Conservation (phyloP, 1,140 invertebrate species). For the Drosophila equinoxialis region DNA sequence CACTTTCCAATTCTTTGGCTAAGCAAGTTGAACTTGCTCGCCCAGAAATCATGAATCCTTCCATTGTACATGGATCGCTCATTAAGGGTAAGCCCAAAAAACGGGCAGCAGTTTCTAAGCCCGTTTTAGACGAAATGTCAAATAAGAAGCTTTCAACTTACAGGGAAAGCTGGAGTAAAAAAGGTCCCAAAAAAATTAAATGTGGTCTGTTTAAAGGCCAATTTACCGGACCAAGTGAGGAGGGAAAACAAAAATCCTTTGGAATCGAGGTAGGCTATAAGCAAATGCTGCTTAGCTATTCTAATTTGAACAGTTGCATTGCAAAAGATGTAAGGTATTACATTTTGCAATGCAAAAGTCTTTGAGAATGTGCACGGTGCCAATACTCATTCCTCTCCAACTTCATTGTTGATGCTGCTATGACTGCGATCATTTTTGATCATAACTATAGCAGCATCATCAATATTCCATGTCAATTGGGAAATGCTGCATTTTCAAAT, state of each 20-base stretch:
- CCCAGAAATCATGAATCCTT: too few relatives aligned
- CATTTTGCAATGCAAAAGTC: not conserved
- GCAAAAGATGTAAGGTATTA: not conserved
- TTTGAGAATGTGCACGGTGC: not conserved
- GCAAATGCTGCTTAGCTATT: not conserved
- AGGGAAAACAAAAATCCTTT: not conserved
- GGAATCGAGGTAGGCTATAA: not conserved
- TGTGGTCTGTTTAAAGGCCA: too few relatives aligned
- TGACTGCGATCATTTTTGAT: constrained; percentile 12
- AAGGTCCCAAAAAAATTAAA: too few relatives aligned
- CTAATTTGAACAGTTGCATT: not conserved
- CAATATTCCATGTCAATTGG: not conserved
- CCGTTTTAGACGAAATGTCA: too few relatives aligned
- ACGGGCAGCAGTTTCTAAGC: too few relatives aligned
- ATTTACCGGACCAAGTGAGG: too few relatives aligned
- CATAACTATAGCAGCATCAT: not conserved
- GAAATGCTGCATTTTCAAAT: not conserved
- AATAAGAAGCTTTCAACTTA: too few relatives aligned
- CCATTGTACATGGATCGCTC: too few relatives aligned
- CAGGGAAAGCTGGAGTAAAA: too few relatives aligned
- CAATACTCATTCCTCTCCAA: not conserved
- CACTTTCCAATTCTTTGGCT: not conserved
- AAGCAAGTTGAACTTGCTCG: too few relatives aligned
- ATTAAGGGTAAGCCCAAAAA: too few relatives aligned
- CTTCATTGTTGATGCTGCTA: constrained; percentile 6